Conservation (phyloP, 2,888 invertebrate genomes). For the Smittia sp. region DNA sequence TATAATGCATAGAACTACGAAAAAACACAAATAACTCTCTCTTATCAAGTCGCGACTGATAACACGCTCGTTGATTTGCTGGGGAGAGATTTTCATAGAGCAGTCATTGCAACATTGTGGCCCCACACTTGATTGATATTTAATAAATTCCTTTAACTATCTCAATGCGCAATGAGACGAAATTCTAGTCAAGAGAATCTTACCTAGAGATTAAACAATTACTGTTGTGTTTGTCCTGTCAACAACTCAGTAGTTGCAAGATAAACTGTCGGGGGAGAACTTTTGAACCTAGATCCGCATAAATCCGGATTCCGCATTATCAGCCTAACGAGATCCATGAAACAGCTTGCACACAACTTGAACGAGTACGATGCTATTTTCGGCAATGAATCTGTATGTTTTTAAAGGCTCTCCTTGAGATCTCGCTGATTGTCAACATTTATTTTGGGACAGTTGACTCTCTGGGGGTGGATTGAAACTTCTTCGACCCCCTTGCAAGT, state of each 20-base stretch:
- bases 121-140: background rate
- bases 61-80: background rate
- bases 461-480: too few relatives aligned
- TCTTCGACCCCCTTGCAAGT: too few relatives aligned
- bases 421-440: background rate
- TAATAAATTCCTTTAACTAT: too few relatives aligned
- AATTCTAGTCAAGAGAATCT: too few relatives aligned
- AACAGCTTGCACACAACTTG: background rate
- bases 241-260: too few relatives aligned
- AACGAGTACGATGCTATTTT: background rate
- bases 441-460: background rate
- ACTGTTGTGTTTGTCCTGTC: too few relatives aligned
- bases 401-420: background rate
- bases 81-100: background rate
- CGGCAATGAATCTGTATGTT: background rate
- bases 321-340: background rate
- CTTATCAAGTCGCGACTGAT: slow-evolving; percentile 3
- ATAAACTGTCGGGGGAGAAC: background rate
- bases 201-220: too few relatives aligned
- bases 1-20: background rate
- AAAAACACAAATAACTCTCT: background rate
- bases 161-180: too few relatives aligned
- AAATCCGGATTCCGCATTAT: background rate
- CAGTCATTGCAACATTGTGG: background rate
- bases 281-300: background rate